A percentile compares a stretch with the other conserved stretches of the same genome.
Evolutionary conservation across 1,140 invertebrate species (phyloP).

Genomic region (Eurosta solidaginis): DNA sequence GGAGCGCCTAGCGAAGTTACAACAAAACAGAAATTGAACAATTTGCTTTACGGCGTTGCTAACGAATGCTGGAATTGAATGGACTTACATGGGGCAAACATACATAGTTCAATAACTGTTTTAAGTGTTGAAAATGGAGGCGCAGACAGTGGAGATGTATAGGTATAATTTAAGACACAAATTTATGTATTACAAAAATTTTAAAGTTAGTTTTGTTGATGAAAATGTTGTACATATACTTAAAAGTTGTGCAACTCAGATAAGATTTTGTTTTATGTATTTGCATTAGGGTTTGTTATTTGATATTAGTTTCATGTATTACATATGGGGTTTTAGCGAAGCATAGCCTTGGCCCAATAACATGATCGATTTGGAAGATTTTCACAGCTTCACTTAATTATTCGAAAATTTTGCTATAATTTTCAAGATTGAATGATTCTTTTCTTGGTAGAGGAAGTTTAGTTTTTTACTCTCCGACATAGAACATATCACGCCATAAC

Average conservation of each 20-base stretch:
- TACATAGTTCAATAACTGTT: slow-evolving; percentile 6
- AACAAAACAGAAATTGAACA: slow-evolving; percentile 57
- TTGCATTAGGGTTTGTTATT: too few species aligned
- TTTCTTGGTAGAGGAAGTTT: too few species aligned
- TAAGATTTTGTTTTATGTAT: neutral
- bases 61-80: neutral
- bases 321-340: too few species aligned
- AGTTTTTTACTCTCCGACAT: too few species aligned
- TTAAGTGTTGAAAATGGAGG: neutral
- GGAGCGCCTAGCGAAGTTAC: slow-evolving; percentile 64
- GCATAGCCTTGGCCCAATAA: too few species aligned
- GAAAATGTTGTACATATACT: neutral
- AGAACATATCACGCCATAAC: too few species aligned
- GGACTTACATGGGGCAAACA: slow-evolving; percentile 39
- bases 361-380: too few species aligned
- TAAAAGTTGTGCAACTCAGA: neutral
- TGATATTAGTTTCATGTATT: too few species aligned
- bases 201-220: neutral
- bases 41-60: slow-evolving; percentile 52
- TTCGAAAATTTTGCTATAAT: too few species aligned
- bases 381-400: too few species aligned
- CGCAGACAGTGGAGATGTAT: neutral
- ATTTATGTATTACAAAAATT: too few species aligned
- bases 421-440: too few species aligned
- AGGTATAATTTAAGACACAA: neutral